phyloP scores from a whole-genome alignment of 2,797 vertebrate species.

The Graptemys geographica region DNA sequence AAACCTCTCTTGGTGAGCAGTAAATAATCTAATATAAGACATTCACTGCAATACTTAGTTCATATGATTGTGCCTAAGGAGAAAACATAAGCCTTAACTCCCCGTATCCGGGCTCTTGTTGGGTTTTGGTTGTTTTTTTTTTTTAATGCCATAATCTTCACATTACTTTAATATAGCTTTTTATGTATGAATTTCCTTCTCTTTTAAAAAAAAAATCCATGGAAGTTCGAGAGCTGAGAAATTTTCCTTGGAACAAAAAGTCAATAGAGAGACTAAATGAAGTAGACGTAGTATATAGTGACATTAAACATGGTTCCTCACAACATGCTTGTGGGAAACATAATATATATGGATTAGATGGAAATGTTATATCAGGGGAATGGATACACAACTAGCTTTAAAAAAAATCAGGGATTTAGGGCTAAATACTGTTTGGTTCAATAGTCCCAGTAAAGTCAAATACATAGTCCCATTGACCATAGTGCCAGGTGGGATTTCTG shows the following conservation, averaged over 20 bases:
- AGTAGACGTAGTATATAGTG: neutral
- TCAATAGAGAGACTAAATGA: neutral
- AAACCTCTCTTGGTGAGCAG: neutral
- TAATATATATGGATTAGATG: neutral
- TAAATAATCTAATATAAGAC: neutral
- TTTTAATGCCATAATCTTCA: constrained; percentile 26
- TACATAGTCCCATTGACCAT: neutral
- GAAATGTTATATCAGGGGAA: neutral
- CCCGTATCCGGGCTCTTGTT: constrained; percentile 39
- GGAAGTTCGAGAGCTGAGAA: constrained; percentile 17
- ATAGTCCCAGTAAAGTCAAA: neutral
- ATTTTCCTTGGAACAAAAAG: constrained; percentile 26
- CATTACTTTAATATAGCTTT: constrained; percentile 55
- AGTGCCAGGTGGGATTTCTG: neutral
- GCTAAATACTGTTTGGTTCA: neutral
- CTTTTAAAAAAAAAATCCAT: neutral
- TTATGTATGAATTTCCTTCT: constrained; percentile 35
- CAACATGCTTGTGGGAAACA: neutral
- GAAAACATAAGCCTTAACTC: neutral
- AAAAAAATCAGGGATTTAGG: neutral
- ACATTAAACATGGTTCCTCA: neutral
- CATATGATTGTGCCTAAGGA: constrained; percentile 14
- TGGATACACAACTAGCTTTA: neutral
- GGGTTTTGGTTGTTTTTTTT: neutral
- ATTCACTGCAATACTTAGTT: constrained; percentile 31